Base-by-base conservation (phyloP, 2,797 vertebrate species). In the Channallabes apus region DNA sequence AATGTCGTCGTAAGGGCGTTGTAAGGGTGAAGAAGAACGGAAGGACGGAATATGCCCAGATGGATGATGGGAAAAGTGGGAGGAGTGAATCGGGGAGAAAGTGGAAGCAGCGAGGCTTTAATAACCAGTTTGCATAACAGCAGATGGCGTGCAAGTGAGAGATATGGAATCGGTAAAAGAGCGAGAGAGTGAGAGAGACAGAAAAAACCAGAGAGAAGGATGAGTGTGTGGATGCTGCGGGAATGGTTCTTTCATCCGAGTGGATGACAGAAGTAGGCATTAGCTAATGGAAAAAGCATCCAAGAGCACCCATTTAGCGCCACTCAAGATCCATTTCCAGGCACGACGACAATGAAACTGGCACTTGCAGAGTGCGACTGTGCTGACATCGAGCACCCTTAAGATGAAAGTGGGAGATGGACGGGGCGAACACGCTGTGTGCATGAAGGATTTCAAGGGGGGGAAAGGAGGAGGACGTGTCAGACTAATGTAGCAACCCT, bases 361-460 rank as follows among this genome's bases (percentile, higher is more conserved):
- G 91, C 92, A 91, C 93, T 94, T 91, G 89, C 88, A 89, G 71
- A 90, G 86, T 29, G 72, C 83, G 38, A 85, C 91, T 84, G 83
- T 88, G 92, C 95, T 95, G 96, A 91, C 95, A 96, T 97, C 93
- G 94, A 97, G 96, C 93, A 90, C 96, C 96, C 96, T 95, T 89
- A 90, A 94, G 94, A 94, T 93, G 95, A 94, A 94, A 93, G 96
- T 94, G 94, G 92, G 92, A 92, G 94, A 92, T 93, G 89, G 93
- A 92, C 93, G 89, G 91, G 92, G 95, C 91, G 89, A 90, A 90
- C 93, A 92, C 88, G 87, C 29, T 22, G 64, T 56, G 38, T 41
- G 46, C 18, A 81, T 79, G 90, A 87, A 88, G 84, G 91, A 90
- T 79, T 82, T 83, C 85, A 94, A 6, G 92, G 93, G 91, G 90